Conservation (phyloP, 2,888 invertebrate genomes). For the Strigamia transsilvanica region DNA sequence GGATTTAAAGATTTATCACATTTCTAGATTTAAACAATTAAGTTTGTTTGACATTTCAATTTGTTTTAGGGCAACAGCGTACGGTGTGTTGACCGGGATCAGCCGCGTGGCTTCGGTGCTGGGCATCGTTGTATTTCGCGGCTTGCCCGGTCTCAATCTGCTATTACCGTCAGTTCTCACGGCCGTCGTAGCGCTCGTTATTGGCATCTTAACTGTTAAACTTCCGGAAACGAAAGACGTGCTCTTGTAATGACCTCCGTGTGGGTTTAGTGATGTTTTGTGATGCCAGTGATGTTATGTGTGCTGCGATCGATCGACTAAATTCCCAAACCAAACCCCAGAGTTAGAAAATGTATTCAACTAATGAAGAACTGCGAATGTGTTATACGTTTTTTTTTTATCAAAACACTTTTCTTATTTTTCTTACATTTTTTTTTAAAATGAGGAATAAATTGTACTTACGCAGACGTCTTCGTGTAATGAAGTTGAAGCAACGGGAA, state of each 20-base stretch:
- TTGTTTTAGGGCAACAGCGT: slow-evolving; percentile 65
- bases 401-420: neutral
- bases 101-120: slow-evolving; percentile 65
- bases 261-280: neutral
- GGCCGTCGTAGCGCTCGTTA: slow-evolving; percentile 64
- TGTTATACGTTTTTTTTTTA: neutral
- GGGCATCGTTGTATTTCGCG: slow-evolving; percentile 65
- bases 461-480: neutral
- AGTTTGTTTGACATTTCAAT: slow-evolving; percentile 39
- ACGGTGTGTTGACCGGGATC: slow-evolving; percentile 65
- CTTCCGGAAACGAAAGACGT: slow-evolving; percentile 65
- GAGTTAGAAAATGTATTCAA: neutral
- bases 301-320: slow-evolving; percentile 8
- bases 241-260: slow-evolving; percentile 28
- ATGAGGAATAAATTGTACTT: neutral
- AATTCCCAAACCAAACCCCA: neutral
- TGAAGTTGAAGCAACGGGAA: neutral
- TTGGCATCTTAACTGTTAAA: slow-evolving; percentile 64
- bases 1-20: neutral
- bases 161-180: slow-evolving; percentile 66
- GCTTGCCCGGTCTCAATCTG: slow-evolving; percentile 64
- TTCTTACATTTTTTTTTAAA: neutral
- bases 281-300: neutral
- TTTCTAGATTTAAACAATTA: neutral
- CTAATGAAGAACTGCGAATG: neutral